Conservation (phyloP, 2,888 invertebrate genomes). For the Bombylius major region DNA sequence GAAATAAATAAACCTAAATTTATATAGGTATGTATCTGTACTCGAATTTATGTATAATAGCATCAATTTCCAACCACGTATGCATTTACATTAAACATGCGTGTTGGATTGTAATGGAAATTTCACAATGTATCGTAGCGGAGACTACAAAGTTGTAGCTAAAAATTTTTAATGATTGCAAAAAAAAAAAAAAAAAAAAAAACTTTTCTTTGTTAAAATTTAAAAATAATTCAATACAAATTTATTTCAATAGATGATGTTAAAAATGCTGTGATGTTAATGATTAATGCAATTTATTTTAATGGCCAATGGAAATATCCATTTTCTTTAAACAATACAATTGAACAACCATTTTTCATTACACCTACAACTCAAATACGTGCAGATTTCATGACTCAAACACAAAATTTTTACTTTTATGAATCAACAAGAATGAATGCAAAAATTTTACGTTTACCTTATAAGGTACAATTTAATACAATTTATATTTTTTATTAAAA, state of each 20-base stretch:
- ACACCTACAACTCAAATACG: slow-evolving; percentile 37
- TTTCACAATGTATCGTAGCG: too few species aligned
- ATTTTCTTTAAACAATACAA: slow-evolving; percentile 51
- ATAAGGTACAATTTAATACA: slow-evolving; percentile 41
- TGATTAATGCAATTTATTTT: slow-evolving; percentile 68
- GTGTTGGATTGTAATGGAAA: too few species aligned
- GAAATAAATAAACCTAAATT: too few species aligned
- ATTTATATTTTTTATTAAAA: neutral
- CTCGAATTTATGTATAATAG: too few species aligned
- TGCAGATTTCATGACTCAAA: slow-evolving; percentile 56
- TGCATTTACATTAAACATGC: too few species aligned
- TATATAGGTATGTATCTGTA: too few species aligned
- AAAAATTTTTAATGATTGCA: too few species aligned
- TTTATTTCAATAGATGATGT: slow-evolving; percentile 40
- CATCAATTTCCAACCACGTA: too few species aligned
- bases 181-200: too few species aligned
- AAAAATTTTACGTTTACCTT: slow-evolving; percentile 60
- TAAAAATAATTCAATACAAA: neutral
- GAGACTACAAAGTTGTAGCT: too few species aligned
- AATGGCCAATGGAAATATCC: slow-evolving; percentile 65
- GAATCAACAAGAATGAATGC: slow-evolving; percentile 52
- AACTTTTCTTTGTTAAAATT: neutral
- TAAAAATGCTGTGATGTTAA: slow-evolving; percentile 47
- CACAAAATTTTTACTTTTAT: slow-evolving; percentile 49
- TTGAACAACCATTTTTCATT: slow-evolving; percentile 46